These are phyloP conservation scores for Cariama cristata DNA, from an alignment of 2,113 vertebrate species.

Conservation along the genomic window DNA sequence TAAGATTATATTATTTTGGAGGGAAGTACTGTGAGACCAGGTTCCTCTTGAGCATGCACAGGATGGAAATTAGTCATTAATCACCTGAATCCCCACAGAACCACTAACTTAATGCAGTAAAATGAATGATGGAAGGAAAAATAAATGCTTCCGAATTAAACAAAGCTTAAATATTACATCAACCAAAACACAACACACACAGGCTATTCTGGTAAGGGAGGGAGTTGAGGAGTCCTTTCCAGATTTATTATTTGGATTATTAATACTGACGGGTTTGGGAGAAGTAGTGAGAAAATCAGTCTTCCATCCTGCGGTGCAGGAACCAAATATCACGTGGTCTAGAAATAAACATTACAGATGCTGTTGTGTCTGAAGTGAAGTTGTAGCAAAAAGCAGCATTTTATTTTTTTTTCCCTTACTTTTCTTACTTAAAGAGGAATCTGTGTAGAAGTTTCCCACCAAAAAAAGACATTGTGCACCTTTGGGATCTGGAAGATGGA, in stretches of 20 bases:
- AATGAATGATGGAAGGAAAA: constrained; percentile 63
- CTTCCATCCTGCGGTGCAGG: constrained; percentile 46
- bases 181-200: constrained; percentile 2
- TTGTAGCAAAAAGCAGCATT: neutral
- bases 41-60: constrained; percentile 14
- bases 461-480: neutral
- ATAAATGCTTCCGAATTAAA: constrained; percentile 53
- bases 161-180: constrained; percentile 33
- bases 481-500: neutral
- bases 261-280: constrained; percentile 70
- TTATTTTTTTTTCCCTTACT: neutral
- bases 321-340: constrained; percentile 33
- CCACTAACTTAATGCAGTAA: constrained; percentile 54
- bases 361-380: constrained; percentile 20
- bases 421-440: neutral
- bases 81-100: constrained; percentile 44
- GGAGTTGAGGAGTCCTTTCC: neutral
- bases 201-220: neutral
- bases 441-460: neutral
- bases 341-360: constrained; percentile 57
- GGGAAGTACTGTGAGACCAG: neutral
- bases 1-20: constrained; percentile 21
- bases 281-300: constrained; percentile 36
- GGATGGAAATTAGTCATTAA: constrained; percentile 67
- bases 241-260: constrained; percentile 72